Base-by-base conservation (phyloP, 2,113 vertebrate genomes). In the Symphodus melops region DNA sequence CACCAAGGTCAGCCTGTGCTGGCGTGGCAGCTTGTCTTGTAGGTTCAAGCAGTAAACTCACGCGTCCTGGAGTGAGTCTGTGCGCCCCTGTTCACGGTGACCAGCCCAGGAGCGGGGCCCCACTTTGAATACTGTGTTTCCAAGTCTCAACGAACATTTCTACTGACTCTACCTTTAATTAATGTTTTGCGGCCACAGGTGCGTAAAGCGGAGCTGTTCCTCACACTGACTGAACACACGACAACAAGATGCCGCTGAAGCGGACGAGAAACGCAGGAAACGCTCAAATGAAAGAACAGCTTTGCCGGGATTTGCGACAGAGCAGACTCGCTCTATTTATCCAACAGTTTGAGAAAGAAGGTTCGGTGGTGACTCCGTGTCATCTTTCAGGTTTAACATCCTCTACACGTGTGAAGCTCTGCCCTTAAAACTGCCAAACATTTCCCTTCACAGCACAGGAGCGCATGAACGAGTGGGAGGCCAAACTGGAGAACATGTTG, bases 341-440 rank as follows among this genome's bases (percentile, higher is more conserved):
- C n/a, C 91, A 93, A 1, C 95, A 95, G 81, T 95, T 95, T 74
- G 90, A 95, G 56, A 94, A 96, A 64, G 94, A 95, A 86, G 95
- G 96, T 95, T 73, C 39, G 91, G 0, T 2, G 1, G 2, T 2
- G 9, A 16, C 4, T 6, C 37, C 11, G 0, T 13, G 8, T 25
- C 12, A 14, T 11, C 56, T 28, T 23, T 25, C 44, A 16, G 0
- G 3, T 57, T 44, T 14, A 8, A 21, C 55, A 1, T 46, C 6
- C 17, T 42, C 44, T 9, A 12, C 13, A 36, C 3, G 12, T 44
- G 16, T 19, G 8, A 8, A 12, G 36, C 2, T 11, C 14, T 2
- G 48, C 11, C n/a, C 3, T 60, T 60, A 13, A 54, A 49, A 28
- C 17, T 13, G 11, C 7, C 28, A 1, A 9, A 33, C 3, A 23